Evolutionary conservation across 2,113 vertebrate genomes (phyloP), one percentile per base, ranked within the genome.

Genomic region (Scartelaos histophorus): DNA sequence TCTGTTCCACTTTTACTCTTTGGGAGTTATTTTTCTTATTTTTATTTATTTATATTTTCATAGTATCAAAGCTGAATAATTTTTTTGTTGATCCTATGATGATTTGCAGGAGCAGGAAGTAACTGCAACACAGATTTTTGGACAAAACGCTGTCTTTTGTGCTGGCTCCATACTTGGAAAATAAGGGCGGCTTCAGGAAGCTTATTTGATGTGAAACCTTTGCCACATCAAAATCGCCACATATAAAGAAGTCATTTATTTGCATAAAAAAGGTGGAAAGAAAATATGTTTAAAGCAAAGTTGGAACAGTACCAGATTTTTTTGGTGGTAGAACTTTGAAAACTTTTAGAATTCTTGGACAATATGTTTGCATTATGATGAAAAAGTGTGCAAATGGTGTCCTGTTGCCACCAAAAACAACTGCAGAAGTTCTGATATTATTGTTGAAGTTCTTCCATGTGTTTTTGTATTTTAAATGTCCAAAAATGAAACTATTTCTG

Each of bases 381-480:
- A 13, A 47, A 47, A 47, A 47, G 16, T 47, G 46, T 47, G 12
- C 46, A 47, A 47, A 47, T 17, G n/a, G 19, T 53, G 49, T 53
- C 16, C 17, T 53, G 17, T 53, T 53, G 16, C 51, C 19, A 53
- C 51, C 51, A n/a, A 53, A 53, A 53, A 53, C 24, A 60, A 29
- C 57, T 29, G 57, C 57, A 60, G n/a, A 58, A 11, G 22, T 25
- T 60, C 57, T 60, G 58, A 64, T 10, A 73, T 21, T 69, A 35
- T 54, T 54, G 47, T 54, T 54, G 51, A 54, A 71, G 0, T 38
- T 64, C 78, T 70, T 84, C 66, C 71, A 76, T 16, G 65, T 70
- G 76, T 66, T 79, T 72, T 57, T 80, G 66, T 76, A 70, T 58
- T 83, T 66, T 77, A 84, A 78, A 82, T 83, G 78, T 83, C 74